Evolutionary conservation across 92 coral and sea anemone species (phyloP), one percentile per base, ranked within the genome.

Genomic region (Metridium senile): DNA sequence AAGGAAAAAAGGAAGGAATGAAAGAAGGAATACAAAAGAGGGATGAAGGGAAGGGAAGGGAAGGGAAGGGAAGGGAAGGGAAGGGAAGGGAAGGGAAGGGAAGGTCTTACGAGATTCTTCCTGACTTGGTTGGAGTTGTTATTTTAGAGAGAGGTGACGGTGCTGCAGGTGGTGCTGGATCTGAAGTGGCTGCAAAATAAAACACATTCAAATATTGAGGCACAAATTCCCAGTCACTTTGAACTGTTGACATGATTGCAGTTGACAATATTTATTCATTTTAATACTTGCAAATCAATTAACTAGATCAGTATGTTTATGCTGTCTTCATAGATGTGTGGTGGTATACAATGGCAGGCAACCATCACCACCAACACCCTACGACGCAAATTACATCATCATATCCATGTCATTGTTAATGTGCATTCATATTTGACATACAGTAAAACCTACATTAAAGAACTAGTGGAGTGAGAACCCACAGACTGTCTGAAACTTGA

Each of bases 111-210:
- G 95, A 82, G 28, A 91, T 85, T 83, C 98, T 82, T 20, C 97
- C 96, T 69, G 99, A 96, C 76, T 96, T 96, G 53, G 97, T 96
- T 17, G 99, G 97, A 21, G 93, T 87, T 47, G 96, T 61, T 67
- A 87, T 88, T 61, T 96, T 96, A 13, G 35, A 57, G 10, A 82
- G 59, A 54, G 84, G 81, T n/a, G 78, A 71, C 26, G 72, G 72
- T 20, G 85, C 6, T 35, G 54, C 77, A 72, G 74, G 70, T 20
- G 67, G 64, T 28, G 47, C 68, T 30, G 85, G 58, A 74, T 81
- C 89, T 79, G 79, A 26, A 76, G 72, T 25, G 1, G 69, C 85
- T 67, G 30, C 26, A 31, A 34, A 70, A 18, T 35, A 71, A 45
- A 20, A 25, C n/a, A n/a, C n/a, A n/a, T n/a, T n/a, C n/a, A n/a